These are phyloP conservation scores for Penelope pileata DNA, from an alignment of 2,113 vertebrate species.

Conservation along the genomic window DNA sequence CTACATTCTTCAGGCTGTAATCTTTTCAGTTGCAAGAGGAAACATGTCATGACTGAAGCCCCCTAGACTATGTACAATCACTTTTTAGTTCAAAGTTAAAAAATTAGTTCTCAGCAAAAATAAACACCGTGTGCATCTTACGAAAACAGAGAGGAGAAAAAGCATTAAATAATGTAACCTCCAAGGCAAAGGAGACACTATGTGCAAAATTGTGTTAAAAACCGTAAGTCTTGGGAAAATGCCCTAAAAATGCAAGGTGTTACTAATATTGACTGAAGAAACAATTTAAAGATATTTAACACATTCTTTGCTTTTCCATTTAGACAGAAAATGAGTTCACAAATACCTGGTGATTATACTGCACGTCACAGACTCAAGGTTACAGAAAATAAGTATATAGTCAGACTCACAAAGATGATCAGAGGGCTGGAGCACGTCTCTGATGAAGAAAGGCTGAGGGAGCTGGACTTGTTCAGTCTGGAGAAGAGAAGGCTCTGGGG, in stretches of 20 bases:
- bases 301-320: constrained; percentile 1
- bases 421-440: too few relatives aligned
- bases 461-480: too few relatives aligned
- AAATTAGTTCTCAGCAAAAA: constrained; percentile 53
- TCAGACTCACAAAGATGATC: not conserved
- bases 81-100: constrained; percentile 53
- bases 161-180: not conserved
- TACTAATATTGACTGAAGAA: constrained; percentile 26
- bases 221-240: too few relatives aligned
- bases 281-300: constrained; percentile 38
- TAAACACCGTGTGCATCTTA: constrained; percentile 35
- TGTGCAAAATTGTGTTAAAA: constrained; percentile 62
- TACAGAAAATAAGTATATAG: not conserved
- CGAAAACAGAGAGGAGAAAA: constrained; percentile 21
- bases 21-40: not conserved
- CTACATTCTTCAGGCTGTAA: not conserved
- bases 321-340: not conserved
- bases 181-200: constrained; percentile 43
- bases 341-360: not conserved
- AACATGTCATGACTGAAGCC: not conserved
- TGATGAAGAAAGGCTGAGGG: too few relatives aligned
- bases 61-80: constrained; percentile 1
- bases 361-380: not conserved
- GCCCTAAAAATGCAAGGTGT: constrained; percentile 46
- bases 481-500: too few relatives aligned